These are phyloP conservation scores for Globodera rostochiensis DNA, from an alignment of 1,140 invertebrate species.

Conservation along the genomic window DNA sequence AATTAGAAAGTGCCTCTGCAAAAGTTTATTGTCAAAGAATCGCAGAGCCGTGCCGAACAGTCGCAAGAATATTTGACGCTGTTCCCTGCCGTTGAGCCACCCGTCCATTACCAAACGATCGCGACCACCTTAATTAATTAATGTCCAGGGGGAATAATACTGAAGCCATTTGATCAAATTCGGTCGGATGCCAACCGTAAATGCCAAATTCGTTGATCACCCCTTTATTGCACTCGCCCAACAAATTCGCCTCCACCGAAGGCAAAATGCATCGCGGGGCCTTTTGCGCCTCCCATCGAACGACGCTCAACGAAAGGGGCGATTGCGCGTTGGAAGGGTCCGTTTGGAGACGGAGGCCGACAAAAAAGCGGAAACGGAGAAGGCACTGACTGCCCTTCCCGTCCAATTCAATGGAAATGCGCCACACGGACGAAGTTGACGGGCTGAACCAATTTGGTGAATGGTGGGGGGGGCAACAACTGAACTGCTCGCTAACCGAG, in stretches of 20 bases:
- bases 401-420: neutral
- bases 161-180: no score
- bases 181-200: neutral
- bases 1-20: neutral
- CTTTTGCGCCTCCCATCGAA: constrained; percentile 1
- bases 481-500: no score
- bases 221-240: constrained; percentile 1
- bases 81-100: neutral
- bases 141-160: neutral
- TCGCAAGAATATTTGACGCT: constrained; percentile 9
- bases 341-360: constrained; percentile 1
- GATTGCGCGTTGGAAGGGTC: neutral
- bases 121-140: constrained; percentile 7
- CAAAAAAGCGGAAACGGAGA: neutral
- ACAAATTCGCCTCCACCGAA: neutral
- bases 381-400: neutral
- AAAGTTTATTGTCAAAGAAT: constrained; percentile 7
- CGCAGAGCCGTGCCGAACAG: constrained; percentile 2
- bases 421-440: neutral
- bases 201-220: neutral
- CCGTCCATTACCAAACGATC: constrained; percentile 5
- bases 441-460: neutral
- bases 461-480: no score
- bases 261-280: constrained; percentile 6
- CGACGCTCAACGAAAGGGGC: neutral